phyloP scores from a whole-genome alignment of 2,113 vertebrate species.

The Copsychus sechellarum region DNA sequence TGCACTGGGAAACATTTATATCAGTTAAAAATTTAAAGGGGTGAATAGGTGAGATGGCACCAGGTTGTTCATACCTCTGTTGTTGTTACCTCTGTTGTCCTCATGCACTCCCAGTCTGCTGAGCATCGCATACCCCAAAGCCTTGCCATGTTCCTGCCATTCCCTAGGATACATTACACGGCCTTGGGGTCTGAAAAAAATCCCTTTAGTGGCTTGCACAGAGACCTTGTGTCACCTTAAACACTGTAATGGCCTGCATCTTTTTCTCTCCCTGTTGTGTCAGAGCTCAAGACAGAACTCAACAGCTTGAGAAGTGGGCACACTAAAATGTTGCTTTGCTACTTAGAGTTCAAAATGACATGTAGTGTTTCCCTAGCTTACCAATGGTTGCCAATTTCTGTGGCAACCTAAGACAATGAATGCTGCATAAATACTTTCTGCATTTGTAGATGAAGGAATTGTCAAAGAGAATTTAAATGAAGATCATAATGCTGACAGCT shows the following conservation, averaged over 20 bases:
- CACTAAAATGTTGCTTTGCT: not conserved
- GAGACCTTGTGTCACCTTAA: not conserved
- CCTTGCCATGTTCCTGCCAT: not conserved
- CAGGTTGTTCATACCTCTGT: not conserved
- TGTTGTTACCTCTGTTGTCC: not conserved
- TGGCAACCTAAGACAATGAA: not conserved
- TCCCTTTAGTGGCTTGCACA: not conserved
- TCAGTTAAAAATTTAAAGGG: not conserved
- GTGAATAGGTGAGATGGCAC: not conserved
- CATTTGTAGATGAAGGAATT: not conserved
- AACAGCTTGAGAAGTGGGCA: not conserved
- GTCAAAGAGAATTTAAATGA: not conserved
- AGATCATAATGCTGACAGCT: not conserved
- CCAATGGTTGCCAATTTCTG: not conserved
- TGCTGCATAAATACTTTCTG: not conserved
- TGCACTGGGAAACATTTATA: not conserved
- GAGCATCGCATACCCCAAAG: not conserved
- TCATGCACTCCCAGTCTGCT: not conserved
- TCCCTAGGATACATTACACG: accelerated
- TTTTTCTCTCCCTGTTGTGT: not conserved
- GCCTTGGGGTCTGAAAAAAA: not conserved
- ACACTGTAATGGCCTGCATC: not conserved
- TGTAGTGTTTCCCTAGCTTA: not conserved
- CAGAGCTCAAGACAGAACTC: not conserved
- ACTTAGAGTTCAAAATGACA: not conserved